Evolutionary conservation across 2,113 vertebrate species (phyloP).

Genomic region (Phalacrocorax carbo): DNA sequence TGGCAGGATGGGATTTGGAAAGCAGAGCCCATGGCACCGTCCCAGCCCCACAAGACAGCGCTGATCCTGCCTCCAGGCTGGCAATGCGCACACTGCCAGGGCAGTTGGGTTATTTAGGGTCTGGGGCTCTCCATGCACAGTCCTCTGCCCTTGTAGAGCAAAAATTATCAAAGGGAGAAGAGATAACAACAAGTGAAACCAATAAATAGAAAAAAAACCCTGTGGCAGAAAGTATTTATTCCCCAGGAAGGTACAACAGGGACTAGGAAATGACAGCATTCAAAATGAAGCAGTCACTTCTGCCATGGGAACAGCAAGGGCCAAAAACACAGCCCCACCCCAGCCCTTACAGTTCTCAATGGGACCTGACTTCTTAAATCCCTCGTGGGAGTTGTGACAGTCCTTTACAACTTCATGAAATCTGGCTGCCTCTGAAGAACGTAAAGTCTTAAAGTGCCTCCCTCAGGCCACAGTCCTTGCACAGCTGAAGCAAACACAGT

Average conservation of each 20-base stretch:
- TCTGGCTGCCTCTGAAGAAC: background rate
- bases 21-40: background rate
- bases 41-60: rapidly evolving
- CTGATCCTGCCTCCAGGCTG: background rate
- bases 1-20: background rate
- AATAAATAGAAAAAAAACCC: background rate
- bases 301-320: background rate
- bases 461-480: background rate
- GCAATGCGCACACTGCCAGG: background rate
- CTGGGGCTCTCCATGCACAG: background rate
- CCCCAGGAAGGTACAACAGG: background rate
- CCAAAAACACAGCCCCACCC: background rate
- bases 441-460: background rate
- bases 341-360: background rate
- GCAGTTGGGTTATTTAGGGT: background rate
- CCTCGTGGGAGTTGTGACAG: background rate
- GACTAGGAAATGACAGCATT: background rate
- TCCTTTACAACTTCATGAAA: background rate
- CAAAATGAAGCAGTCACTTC: background rate
- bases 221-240: background rate
- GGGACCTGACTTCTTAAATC: background rate
- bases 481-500: background rate
- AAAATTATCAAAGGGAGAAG: background rate
- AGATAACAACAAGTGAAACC: background rate
- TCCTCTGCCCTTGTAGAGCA: background rate